These are phyloP conservation scores for Psylliodes chrysocephalus DNA, from an alignment of 2,888 invertebrate species.

Conservation along the genomic window DNA sequence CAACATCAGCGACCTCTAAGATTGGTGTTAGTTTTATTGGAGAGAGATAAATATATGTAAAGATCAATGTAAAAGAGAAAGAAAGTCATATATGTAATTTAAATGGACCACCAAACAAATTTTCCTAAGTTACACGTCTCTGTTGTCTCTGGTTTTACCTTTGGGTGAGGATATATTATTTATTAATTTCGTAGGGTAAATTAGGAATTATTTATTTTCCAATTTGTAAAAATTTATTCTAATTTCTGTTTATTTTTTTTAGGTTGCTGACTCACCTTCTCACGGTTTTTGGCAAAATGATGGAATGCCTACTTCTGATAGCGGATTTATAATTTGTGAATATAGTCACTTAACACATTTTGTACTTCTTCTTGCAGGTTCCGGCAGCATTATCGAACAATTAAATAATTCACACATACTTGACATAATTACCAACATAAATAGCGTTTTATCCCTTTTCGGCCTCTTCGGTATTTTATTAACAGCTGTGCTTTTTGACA, in stretches of 20 bases:
- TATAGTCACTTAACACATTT: slow-evolving; percentile 71
- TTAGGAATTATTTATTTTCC: too few species aligned
- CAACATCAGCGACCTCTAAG: too few species aligned
- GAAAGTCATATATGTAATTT: too few species aligned
- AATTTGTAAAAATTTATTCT: too few species aligned
- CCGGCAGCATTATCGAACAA: slow-evolving; percentile 54
- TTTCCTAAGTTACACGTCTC: too few species aligned
- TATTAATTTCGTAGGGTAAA: too few species aligned
- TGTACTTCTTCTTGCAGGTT: slow-evolving; percentile 65
- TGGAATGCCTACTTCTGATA: slow-evolving; percentile 33
- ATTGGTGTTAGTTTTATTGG: too few species aligned
- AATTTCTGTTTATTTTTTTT: slow-evolving; percentile 3
- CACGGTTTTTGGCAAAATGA: slow-evolving; percentile 63
- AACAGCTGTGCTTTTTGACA: slow-evolving; percentile 68
- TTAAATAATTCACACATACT: slow-evolving; percentile 50
- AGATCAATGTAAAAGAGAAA: too few species aligned
- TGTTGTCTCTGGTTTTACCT: too few species aligned
- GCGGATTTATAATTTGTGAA: slow-evolving; percentile 63
- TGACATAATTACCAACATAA: slow-evolving; percentile 65
- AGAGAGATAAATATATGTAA: too few species aligned
- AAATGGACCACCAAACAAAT: too few species aligned
- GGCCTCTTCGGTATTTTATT: slow-evolving; percentile 66
- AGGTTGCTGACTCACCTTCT: slow-evolving; percentile 5
- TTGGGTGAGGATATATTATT: too few species aligned
- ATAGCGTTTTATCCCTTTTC: slow-evolving; percentile 66